Evolutionary conservation across 2,888 invertebrate species (phyloP), one percentile per base, ranked within the genome.

Genomic region (Polyommatus iphigenia): DNA sequence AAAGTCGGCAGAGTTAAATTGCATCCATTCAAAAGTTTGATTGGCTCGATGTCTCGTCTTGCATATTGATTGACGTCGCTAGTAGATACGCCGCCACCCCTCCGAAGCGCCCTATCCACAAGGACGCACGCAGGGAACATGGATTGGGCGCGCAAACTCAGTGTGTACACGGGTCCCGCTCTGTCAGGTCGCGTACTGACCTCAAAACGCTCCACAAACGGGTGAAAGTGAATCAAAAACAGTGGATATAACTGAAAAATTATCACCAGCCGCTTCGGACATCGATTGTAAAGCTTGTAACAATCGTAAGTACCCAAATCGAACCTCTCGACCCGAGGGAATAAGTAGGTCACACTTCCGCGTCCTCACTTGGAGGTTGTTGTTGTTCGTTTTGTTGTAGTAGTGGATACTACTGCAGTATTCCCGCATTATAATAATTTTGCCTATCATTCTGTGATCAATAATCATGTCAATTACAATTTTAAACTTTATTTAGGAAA

Each of bases 111-210:
- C 94, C 93, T 92, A 90, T 90, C 88, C 87, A 87, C 91, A 91
- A 92, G 93, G 91, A 90, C 91, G 89, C 85, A 88, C 91, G 89
- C 86, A 88, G 90, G 92, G 93, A 92, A 90, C 86, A 91, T 92
- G 93, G 92, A 93, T 93, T 92, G 93, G 92, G 91, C 93, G 94
- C 93, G 93, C 88, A 88, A 88, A 89, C 88, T 89, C 90, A 92
- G 92, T 92, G 85, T 88, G 86, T 88, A 89, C 85, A 87, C 87
- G 84, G 83, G 86, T 85, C 87, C 84, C 85, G 89, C 80, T 83
- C 85, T 81, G 85, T 83, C 86, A 88, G 88, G 87, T 91, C 92
- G 93, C 80, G 77, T 79, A 85, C 85, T 83, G 83, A 83, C 82
- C 83, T 79, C 81, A 81, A 81, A 81, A 80, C 72, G 78, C 82